Conservation (phyloP, 2,888 invertebrate genomes). For the Cosmia trapezina region DNA sequence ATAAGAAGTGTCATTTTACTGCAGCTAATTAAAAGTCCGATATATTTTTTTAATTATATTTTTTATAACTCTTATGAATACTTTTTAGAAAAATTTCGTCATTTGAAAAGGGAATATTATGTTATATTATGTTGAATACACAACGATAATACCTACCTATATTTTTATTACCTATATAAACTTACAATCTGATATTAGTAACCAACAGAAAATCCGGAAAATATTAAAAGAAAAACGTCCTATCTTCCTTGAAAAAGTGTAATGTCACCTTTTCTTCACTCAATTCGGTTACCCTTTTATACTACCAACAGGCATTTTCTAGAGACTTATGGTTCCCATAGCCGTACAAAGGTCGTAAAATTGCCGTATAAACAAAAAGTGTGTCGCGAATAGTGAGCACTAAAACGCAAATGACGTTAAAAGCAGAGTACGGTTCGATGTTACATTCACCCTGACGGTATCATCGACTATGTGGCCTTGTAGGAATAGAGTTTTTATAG, state of each 20-base stretch:
- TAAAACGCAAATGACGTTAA: conserved; percentile 62
- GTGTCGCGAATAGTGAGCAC: conserved; percentile 50
- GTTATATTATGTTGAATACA: too few relatives aligned
- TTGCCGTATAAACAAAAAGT: conserved; percentile 55
- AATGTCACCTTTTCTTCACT: conserved; percentile 17
- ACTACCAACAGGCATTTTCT: conserved; percentile 22
- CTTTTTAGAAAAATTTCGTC: too few relatives aligned
- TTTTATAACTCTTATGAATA: too few relatives aligned
- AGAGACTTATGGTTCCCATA: conserved; percentile 32
- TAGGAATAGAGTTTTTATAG: conserved; percentile 4
- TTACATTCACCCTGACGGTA: conserved; percentile 7
- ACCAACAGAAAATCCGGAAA: conserved; percentile 4
- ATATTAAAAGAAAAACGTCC: conserved; percentile 7
- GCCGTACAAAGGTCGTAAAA: conserved; percentile 47
- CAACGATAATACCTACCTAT: too few relatives aligned
- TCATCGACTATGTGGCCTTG: conserved; percentile 24
- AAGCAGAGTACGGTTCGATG: conserved; percentile 37
- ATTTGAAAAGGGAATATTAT: too few relatives aligned
- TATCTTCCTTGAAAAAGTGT: conserved; percentile 9
- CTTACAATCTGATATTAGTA: background rate
- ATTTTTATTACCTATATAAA: too few relatives aligned
- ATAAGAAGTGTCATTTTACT: too few relatives aligned
- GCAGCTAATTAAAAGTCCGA: too few relatives aligned
- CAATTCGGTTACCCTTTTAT: conserved; percentile 36
- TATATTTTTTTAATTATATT: too few relatives aligned